Base-by-base conservation (phyloP, 2,797 vertebrate species). In the Ispidina picta region DNA sequence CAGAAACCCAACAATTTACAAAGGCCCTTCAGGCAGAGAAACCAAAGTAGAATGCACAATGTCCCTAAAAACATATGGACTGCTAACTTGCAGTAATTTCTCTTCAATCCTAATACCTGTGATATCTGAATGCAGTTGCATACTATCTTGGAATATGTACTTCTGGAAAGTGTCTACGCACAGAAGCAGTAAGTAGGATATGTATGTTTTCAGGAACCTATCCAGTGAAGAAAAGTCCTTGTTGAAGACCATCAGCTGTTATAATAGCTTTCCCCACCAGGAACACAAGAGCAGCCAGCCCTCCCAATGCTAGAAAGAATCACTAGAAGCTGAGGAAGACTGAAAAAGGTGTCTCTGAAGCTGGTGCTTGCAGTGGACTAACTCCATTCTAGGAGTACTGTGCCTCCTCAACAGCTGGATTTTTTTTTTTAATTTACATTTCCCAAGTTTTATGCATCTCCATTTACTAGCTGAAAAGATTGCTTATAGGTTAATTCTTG, bases 401-500 rank as follows among this genome's bases (percentile, higher is more conserved):
- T 21, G 33, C 26, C 59, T 81, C 74, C 77, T 60, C 64, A 35
- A 25, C 7, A 26, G n/a, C 54, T 79, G 10, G 46, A 84, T 86
- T n/a, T n/a, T n/a, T n/a, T n/a, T n/a, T n/a, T n/a, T n/a, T n/a
- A n/a, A n/a, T 75, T 75, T 56, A 66, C 21, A 55, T 81, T 78
- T 71, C 54, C 12, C 29, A 64, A 62, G 31, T 64, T 63, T 63
- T 76, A 72, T 51, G 59, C 60, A 69, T 62, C 64, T 79, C 68
- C 78, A 82, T 74, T 91, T 71, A 63, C 51, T 33, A 76, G 33
- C 79, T 72, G 55, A 86, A 91, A 90, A 91, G 66, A 70, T 20
- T 91, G 92, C 90, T 93, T 88, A 90, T 86, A 93, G 71, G 81
- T 59, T 88, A 93, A 88, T 90, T 88, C 63, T 59, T 90, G 46